phyloP scores from a whole-genome alignment of 2,888 invertebrate species.

The Euphydryas editha region DNA sequence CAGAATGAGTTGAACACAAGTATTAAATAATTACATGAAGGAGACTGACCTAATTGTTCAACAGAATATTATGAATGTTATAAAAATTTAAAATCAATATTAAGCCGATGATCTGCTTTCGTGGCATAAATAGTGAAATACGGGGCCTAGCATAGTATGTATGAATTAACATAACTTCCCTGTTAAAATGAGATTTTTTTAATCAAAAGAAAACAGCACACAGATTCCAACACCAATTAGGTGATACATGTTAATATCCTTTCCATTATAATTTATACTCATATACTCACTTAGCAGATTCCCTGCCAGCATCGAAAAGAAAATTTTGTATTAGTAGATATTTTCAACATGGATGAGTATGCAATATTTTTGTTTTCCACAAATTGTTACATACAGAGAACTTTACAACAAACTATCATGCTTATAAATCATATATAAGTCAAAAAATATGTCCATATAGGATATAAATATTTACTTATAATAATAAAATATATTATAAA shows the following conservation, averaged over 20 bases:
- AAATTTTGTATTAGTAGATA: conserved; percentile 62
- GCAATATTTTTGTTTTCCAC: neutral
- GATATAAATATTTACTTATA: no score
- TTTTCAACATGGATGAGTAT: conserved; percentile 31
- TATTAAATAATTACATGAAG: no score
- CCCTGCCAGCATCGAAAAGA: conserved; percentile 80
- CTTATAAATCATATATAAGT: no score
- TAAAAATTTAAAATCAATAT: no score
- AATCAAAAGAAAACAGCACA: conserved; percentile 15
- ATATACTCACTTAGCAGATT: conserved; percentile 83
- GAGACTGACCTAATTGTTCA: no score
- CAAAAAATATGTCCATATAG: no score
- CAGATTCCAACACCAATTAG: conserved; percentile 1
- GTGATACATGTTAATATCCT: conserved; percentile 14
- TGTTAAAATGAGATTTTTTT: conserved; percentile 3
- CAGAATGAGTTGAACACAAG: no score
- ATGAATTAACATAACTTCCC: neutral
- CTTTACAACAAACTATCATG: neutral
- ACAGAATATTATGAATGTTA: no score
- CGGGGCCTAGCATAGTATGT: neutral
- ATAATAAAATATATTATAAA: no score
- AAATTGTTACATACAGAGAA: neutral
- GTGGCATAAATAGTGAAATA: no score
- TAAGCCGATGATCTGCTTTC: no score
- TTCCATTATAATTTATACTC: conserved; percentile 10